A percentile compares a stretch with the other conserved stretches of the same genome.
Conservation (phyloP, 2,113 vertebrate genomes). For the Zosterops japonicus region DNA sequence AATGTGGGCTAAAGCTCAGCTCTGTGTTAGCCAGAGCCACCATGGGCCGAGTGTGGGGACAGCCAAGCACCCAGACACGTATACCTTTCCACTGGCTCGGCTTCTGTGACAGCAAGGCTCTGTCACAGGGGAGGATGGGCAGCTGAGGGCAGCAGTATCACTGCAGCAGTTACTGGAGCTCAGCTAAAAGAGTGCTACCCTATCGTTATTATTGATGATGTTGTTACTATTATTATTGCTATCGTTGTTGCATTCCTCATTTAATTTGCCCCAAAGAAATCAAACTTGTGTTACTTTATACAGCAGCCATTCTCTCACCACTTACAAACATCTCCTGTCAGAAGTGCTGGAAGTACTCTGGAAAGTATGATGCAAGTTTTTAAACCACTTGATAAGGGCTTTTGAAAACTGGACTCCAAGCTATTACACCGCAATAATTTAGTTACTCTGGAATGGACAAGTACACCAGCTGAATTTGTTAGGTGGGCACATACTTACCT, state of each 20-base stretch:
- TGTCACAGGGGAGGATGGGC: conserved; percentile 24
- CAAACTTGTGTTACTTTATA: background rate
- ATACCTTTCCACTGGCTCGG: background rate
- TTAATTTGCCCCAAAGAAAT: background rate
- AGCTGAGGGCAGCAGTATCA: conserved; percentile 22
- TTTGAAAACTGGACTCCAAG: background rate
- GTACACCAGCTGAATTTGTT: background rate
- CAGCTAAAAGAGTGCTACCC: background rate
- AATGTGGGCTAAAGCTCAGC: background rate
- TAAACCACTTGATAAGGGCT: background rate
- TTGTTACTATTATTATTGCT: background rate
- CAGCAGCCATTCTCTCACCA: background rate
- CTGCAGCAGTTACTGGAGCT: background rate
- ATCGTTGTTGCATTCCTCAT: background rate
- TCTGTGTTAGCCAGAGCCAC: background rate
- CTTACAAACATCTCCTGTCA: background rate
- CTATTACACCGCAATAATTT: background rate
- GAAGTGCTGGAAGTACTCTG: background rate
- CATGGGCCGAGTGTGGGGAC: fast-evolving
- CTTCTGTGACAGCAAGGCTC: background rate
- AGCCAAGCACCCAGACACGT: fast-evolving
- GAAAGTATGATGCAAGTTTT: background rate
- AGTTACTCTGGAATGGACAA: background rate
- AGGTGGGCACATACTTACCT: background rate
- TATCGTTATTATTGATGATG: background rate